Evolutionary conservation across 2,113 vertebrate species (phyloP).

Genomic region (Sylvia atricapilla): DNA sequence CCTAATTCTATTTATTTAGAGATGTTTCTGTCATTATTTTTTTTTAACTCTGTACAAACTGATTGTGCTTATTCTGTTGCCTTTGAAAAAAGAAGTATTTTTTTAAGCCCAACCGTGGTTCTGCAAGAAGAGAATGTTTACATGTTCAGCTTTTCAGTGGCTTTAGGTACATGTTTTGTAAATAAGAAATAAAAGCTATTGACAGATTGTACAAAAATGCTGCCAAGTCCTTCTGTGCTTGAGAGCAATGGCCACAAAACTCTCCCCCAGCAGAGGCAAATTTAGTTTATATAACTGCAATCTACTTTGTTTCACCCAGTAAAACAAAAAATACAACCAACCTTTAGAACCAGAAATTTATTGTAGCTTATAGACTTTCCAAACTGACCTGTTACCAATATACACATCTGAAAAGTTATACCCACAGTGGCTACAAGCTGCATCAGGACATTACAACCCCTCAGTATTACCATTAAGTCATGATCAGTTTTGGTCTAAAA

Average conservation of each 20-base stretch:
- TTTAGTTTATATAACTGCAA: rapidly evolving
- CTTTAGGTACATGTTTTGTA: constrained; percentile 49
- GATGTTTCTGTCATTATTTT: constrained; percentile 25
- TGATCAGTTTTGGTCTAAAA: constrained; percentile 75
- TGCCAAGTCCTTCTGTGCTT: background rate
- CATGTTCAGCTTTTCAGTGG: constrained; percentile 16
- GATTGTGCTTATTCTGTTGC: constrained; percentile 52
- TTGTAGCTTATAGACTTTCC: constrained; percentile 78
- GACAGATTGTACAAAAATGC: background rate
- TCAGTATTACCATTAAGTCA: constrained; percentile 73
- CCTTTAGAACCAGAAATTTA: constrained; percentile 81
- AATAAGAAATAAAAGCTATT: background rate
- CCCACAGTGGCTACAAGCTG: constrained; percentile 76
- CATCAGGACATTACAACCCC: constrained; percentile 75
- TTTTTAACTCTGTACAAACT: constrained; percentile 15
- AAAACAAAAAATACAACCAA: background rate
- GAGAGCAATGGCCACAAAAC: background rate
- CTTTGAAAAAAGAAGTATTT: constrained; percentile 52
- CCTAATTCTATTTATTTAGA: constrained; percentile 67
- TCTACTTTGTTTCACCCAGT: background rate
- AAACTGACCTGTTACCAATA: constrained; percentile 82
- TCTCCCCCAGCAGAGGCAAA: background rate
- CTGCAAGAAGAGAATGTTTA: constrained; percentile 48
- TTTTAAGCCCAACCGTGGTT: constrained; percentile 44
- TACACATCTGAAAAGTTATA: constrained; percentile 79